Evolutionary conservation across 2,113 vertebrate genomes (phyloP).

Genomic region (Caloenas nicobarica): DNA sequence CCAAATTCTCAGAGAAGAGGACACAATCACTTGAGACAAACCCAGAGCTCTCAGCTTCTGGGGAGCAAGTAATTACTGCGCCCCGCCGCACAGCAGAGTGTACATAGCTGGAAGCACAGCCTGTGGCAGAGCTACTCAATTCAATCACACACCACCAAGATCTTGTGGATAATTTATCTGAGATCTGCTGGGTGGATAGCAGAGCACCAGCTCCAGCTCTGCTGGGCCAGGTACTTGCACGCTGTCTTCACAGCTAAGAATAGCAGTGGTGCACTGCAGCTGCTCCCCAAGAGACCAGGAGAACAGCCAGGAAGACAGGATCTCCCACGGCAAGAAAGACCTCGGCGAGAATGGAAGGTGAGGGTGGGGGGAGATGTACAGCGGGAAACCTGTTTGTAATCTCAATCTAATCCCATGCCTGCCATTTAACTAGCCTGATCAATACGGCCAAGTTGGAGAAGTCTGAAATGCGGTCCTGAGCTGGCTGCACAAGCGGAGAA

Average conservation of each 20-base stretch:
- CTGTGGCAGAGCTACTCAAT: slow-evolving; percentile 62
- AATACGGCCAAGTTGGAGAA: background rate
- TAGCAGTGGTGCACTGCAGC: slow-evolving; percentile 67
- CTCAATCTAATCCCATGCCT: background rate
- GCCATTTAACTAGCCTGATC: slow-evolving; percentile 10
- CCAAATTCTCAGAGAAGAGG: background rate
- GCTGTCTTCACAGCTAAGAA: slow-evolving; percentile 60
- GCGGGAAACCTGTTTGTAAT: background rate
- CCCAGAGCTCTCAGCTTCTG: background rate
- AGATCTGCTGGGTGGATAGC: slow-evolving; percentile 48
- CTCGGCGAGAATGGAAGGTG: background rate
- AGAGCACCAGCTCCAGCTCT: slow-evolving; percentile 48
- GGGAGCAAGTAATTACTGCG: slow-evolving; percentile 42
- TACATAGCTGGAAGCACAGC: slow-evolving; percentile 59
- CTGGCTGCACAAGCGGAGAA: background rate
- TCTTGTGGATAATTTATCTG: slow-evolving; percentile 66
- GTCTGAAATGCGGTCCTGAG: background rate
- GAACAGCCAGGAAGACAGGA: slow-evolving; percentile 28
- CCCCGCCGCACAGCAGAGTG: slow-evolving; percentile 16
- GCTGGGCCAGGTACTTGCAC: slow-evolving; percentile 55
- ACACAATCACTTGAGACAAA: background rate
- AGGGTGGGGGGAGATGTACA: background rate
- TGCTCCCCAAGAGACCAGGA: slow-evolving; percentile 60
- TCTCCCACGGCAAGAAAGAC: slow-evolving; percentile 43
- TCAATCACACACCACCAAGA: slow-evolving; percentile 55